These are phyloP conservation scores for Sisyra terminalis DNA, from an alignment of 2,888 invertebrate species.

Conservation along the genomic window DNA sequence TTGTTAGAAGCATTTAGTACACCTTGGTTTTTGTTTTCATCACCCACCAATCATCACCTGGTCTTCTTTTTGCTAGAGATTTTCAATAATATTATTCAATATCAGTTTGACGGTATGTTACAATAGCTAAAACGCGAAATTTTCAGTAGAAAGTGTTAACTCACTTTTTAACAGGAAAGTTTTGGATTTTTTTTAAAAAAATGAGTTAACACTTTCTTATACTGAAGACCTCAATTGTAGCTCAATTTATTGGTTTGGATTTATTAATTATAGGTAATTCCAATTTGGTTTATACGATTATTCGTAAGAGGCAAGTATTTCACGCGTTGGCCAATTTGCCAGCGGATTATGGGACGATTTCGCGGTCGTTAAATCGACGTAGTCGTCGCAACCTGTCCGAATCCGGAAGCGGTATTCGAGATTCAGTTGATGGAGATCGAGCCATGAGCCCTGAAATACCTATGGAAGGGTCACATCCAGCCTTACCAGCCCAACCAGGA, in stretches of 20 bases:
- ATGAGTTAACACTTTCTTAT: too few species aligned
- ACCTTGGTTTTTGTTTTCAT: slow-evolving; percentile 96
- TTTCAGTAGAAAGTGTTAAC: too few species aligned
- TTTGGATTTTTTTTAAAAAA: too few species aligned
- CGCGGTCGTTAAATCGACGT: slow-evolving; percentile 49
- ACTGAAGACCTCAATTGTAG: too few species aligned
- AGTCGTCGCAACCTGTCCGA: slow-evolving; percentile 26
- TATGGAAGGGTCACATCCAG: slow-evolving; percentile 73
- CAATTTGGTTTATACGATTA: slow-evolving; percentile 96
- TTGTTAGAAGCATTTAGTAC: slow-evolving; percentile 96
- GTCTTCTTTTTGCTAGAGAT: slow-evolving; percentile 97
- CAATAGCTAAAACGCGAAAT: neutral
- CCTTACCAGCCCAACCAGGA: slow-evolving; percentile 78
- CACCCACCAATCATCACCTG: slow-evolving; percentile 92
- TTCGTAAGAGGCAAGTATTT: slow-evolving; percentile 95
- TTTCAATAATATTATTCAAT: slow-evolving; percentile 99
- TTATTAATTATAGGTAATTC: too few species aligned
- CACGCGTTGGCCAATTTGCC: slow-evolving; percentile 95
- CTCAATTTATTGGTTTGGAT: too few species aligned
- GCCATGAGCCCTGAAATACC: slow-evolving; percentile 31
- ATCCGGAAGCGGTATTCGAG: neutral
- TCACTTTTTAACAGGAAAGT: too few species aligned
- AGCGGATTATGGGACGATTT: slow-evolving; percentile 79
- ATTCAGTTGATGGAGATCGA: neutral
- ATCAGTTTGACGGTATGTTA: slow-evolving; percentile 82